Conservation (phyloP, 2,888 invertebrate species). For the Drosophila gaucha region DNA sequence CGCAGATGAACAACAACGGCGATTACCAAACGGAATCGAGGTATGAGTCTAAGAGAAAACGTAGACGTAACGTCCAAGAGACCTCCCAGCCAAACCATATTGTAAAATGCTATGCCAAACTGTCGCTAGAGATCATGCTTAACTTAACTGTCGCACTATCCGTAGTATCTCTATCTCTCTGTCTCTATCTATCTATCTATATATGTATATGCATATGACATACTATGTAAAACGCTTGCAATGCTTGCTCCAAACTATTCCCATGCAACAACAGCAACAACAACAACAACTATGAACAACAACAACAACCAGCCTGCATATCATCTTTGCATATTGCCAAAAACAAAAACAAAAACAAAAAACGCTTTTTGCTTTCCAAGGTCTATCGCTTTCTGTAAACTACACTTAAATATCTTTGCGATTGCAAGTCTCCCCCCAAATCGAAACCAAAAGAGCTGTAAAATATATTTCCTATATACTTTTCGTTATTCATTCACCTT, state of each 20-base stretch:
- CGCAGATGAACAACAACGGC: slow-evolving; percentile 62
- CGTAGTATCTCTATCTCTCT: slow-evolving; percentile 47
- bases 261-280: slow-evolving; percentile 54
- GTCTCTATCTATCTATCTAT: slow-evolving; percentile 19
- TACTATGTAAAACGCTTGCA: slow-evolving; percentile 42
- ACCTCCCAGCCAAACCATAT: slow-evolving; percentile 30
- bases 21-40: slow-evolving; percentile 75
- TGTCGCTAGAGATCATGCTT: slow-evolving; percentile 75
- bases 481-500: slow-evolving; percentile 78
- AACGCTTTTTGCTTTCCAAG: slow-evolving; percentile 53
- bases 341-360: not conserved
- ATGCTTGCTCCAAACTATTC: slow-evolving; percentile 41
- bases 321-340: slow-evolving; percentile 40
- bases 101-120: slow-evolving; percentile 60
- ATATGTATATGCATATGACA: too few relatives aligned
- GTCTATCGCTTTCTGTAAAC: slow-evolving; percentile 51
- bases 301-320: slow-evolving; percentile 15
- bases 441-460: slow-evolving; percentile 60
- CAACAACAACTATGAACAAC: slow-evolving; percentile 19
- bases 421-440: slow-evolving; percentile 21
- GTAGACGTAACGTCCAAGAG: not conserved
- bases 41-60: slow-evolving; percentile 59
- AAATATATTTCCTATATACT: slow-evolving; percentile 73
- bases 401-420: slow-evolving; percentile 33
- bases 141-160: slow-evolving; percentile 71